Evolutionary conservation across 2,113 vertebrate genomes (phyloP), one percentile per base, ranked within the genome.

Genomic region (Malurus elegans): DNA sequence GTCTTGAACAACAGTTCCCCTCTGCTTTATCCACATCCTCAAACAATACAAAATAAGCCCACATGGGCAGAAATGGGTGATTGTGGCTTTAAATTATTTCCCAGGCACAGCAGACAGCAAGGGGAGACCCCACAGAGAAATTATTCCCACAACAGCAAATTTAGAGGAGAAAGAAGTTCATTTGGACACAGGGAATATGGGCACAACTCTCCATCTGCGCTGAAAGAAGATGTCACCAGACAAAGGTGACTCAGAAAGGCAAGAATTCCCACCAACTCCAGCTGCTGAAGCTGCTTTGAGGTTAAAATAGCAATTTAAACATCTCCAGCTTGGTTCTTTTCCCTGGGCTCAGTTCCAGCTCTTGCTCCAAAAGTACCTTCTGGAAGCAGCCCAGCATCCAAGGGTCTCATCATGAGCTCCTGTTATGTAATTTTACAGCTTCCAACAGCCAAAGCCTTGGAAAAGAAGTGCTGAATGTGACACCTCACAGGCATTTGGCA

Each of bases 61-160:
- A 48, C 0, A 0, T 29, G 20, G 80, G 45, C 57, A 85, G n/a
- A 75, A 67, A 51, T 4, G 7, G 4, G 16, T 1, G 6, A 42
- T 0, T 32, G 20, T 4, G 19, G 70, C 48, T 88, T 64, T 40
- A 54, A 40, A 29, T 54, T 50, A 17, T 45, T 66, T 47, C 57
- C 21, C 12, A 54, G 42, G 11, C 44, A 47, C 14, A 56, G 48
- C 50, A 88, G 50, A 36, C 58, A 80, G 50, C 42, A 57, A 86
- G 18, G 21, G 15, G 34, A 70, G 7, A 48, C 5, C 19, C 31
- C 64, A 67, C 4, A 64, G 51, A 92, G 18, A 47, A 67, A 54
- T 2, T 24, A 54, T 12, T 47, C 31, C 28, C 26, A 13, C 24
- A 47, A 32, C 8, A 57, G 44, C 25, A 34, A 45, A 36, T 48